Base-by-base conservation (phyloP, 2,888 invertebrate genomes). In the Mesorhabditis belari region DNA sequence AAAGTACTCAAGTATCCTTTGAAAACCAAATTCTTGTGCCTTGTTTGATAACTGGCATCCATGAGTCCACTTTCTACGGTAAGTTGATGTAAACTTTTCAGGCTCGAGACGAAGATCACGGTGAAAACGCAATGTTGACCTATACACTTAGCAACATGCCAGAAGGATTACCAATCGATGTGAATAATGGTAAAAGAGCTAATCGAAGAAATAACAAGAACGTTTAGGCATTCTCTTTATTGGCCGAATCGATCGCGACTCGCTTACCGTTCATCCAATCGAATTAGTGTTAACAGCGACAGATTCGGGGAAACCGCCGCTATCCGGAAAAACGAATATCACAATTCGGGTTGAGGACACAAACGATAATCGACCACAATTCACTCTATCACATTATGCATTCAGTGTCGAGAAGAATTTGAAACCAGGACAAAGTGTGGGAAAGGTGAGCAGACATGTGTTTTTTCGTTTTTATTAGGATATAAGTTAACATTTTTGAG, bases 291-390 rank as follows among this genome's bases (percentile, higher is more conserved):
- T 50, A 9, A 9, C n/a, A 9, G 71, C 71, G 0, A 67, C 62
- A 2, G 71, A 71, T 54, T 59, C 62, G n/a, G 71, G 69, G 27
- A 58, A 65, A 2, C 68, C 71, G 1, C 57, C 63, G 29, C 56
- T 61, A 51, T 66, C 59, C 17, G 57, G 60, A 19, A 61, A 54
- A n/a, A 59, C 63, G 2, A 27, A 28, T 9, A 58, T 70, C 9
- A 58, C 57, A 3, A 65, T 70, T 19, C 57, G 55, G 4, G 70
- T 70, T 6, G 64, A 66, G 62, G 71, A 71, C 25, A 59, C 66
- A 24, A 71, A 71, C 50, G 71, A 71, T 26, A 71, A 69, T 49
- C 23, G 61, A 6, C 71, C 71, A 6, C 58, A 65, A 0, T 71
- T 71, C 58, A 57, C 65, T 6, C 67, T 67, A 57, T 61, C 69